Conservation (phyloP, 2,797 vertebrate genomes). For the Pitangus sulphuratus region DNA sequence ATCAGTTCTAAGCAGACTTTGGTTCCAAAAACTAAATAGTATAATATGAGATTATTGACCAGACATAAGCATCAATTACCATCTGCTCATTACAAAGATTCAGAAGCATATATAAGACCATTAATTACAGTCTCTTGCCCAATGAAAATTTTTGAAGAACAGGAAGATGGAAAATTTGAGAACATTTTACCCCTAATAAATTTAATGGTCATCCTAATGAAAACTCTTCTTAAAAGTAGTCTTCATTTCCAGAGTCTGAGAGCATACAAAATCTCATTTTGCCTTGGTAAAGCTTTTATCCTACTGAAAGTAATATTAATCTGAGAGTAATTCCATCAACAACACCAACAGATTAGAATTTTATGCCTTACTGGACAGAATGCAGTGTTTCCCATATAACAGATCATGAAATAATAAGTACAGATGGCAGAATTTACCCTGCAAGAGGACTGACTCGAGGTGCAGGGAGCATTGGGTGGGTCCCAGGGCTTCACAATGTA, state of each 20-base stretch:
- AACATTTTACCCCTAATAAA: not conserved
- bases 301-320: not conserved
- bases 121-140: not conserved
- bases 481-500: not conserved
- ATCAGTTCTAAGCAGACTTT: not conserved
- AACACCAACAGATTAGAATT: not conserved
- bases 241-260: not conserved
- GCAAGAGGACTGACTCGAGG: not conserved
- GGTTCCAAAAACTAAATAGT: not conserved
- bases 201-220: not conserved
- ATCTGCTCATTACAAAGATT: not conserved
- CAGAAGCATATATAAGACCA: not conserved
- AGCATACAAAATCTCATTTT: not conserved
- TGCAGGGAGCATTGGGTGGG: not conserved
- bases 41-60: not conserved
- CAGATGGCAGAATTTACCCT: not conserved
- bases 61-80: not conserved
- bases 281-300: not conserved
- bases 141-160: not conserved
- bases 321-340: not conserved
- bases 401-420: not conserved
- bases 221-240: not conserved
- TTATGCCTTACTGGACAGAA: not conserved
- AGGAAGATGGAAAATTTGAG: not conserved
- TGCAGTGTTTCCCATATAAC: not conserved